Evolutionary conservation across 2,888 invertebrate species (phyloP).

Genomic region (Cancer borealis): DNA sequence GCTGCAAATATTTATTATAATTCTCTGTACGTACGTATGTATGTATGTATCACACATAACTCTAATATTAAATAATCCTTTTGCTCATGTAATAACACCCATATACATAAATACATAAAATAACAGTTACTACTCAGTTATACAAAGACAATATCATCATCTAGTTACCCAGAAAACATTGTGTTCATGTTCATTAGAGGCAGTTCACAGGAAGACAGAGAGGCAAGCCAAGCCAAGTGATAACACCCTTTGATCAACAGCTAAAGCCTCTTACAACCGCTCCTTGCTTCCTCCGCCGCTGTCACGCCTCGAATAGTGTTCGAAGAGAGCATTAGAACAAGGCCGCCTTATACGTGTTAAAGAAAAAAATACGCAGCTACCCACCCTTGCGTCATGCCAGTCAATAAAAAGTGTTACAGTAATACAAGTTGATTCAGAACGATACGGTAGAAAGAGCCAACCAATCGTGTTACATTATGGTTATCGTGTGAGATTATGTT

Average conservation of each 20-base stretch:
- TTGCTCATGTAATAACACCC: constrained; percentile 29
- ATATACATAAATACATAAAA: constrained; percentile 44
- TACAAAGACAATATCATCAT: constrained; percentile 22
- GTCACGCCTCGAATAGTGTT: not conserved
- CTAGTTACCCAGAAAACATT: constrained; percentile 36
- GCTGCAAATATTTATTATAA: constrained; percentile 57
- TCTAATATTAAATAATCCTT: constrained; percentile 6
- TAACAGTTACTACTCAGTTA: constrained; percentile 38
- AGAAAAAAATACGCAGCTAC: not conserved
- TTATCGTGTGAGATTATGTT: not conserved
- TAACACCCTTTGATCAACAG: not conserved
- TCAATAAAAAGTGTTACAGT: not conserved
- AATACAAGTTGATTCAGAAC: not conserved
- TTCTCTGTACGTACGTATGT: not conserved
- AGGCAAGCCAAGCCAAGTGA: not conserved
- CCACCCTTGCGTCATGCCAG: constrained; percentile 1
- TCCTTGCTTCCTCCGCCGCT: not conserved
- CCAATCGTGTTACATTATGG: not conserved
- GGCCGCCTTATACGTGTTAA: not conserved
- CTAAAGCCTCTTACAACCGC: not conserved
- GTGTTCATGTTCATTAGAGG: constrained; percentile 27
- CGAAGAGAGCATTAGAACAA: constrained; percentile 1
- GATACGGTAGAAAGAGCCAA: not conserved
- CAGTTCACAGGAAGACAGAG: constrained; percentile 37
- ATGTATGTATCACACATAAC: constrained; percentile 43